Evolutionary conservation across 92 coral and sea anemone genomes (phyloP).

Genomic region (Heteractis magnifica): DNA sequence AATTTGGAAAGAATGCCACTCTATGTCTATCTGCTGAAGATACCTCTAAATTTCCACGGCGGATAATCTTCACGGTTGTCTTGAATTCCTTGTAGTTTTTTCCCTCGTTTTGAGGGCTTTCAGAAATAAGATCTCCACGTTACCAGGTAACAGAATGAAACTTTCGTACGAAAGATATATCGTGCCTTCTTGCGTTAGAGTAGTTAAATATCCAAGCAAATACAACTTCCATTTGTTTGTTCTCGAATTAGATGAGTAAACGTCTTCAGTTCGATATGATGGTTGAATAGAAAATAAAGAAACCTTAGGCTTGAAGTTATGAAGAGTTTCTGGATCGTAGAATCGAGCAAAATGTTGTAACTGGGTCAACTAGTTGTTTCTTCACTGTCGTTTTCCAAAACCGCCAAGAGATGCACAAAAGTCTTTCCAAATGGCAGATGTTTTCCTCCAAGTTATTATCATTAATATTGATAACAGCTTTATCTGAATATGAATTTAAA

Average conservation of each 20-base stretch:
- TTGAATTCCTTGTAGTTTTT: background rate
- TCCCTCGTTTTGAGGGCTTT: background rate
- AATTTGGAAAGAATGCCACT: too few species aligned
- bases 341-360: background rate
- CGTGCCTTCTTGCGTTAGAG: background rate
- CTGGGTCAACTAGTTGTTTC: background rate
- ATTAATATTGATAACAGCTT: constrained; percentile 14
- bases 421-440: constrained; percentile 7
- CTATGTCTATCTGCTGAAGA: too few species aligned
- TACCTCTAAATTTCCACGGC: too few species aligned
- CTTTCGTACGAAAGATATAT: background rate
- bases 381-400: background rate
- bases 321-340: background rate
- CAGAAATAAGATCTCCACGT: background rate
- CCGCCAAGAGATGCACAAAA: background rate
- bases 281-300: background rate
- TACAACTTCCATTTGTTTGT: background rate
- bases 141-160: background rate
- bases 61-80: too few species aligned
- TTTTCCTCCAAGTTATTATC: constrained; percentile 2
- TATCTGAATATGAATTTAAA: constrained; percentile 1
- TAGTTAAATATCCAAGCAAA: background rate
- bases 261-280: background rate
- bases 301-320: background rate
- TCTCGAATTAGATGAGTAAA: background rate